These are phyloP conservation scores for Papilio xuthus DNA, from an alignment of 1,140 invertebrate species.

Conservation along the genomic window DNA sequence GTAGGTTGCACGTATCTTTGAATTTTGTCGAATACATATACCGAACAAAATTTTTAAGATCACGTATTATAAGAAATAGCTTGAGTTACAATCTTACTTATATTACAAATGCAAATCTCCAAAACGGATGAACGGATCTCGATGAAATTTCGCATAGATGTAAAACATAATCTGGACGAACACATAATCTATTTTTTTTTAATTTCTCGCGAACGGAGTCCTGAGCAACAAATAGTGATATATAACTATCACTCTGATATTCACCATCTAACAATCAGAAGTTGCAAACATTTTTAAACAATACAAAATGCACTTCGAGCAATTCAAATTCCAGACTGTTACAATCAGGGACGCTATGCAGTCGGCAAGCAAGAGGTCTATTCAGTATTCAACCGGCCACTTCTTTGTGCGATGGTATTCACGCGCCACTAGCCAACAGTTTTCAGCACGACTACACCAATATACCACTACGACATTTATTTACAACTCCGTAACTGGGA, in stretches of 20 bases:
- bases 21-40: too few relatives aligned
- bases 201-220: too few relatives aligned
- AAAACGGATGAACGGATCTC: too few relatives aligned
- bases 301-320: slow-evolving; percentile 13
- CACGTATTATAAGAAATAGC: too few relatives aligned
- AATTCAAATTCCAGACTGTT: slow-evolving; percentile 14
- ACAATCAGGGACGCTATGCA: slow-evolving; percentile 13
- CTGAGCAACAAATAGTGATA: too few relatives aligned
- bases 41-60: too few relatives aligned
- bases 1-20: not conserved
- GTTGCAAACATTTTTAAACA: not conserved
- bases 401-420: slow-evolving; percentile 47
- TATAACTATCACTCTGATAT: not conserved
- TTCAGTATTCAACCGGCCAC: slow-evolving; percentile 40
- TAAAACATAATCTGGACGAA: too few relatives aligned
- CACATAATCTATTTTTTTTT: too few relatives aligned
- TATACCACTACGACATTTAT: slow-evolving; percentile 3
- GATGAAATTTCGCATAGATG: too few relatives aligned
- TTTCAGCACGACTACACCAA: slow-evolving; percentile 42
- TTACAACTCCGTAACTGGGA: not conserved
- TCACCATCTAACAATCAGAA: not conserved
- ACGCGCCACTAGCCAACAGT: slow-evolving; percentile 45
- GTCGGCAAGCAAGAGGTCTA: slow-evolving; percentile 26
- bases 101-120: too few relatives aligned
- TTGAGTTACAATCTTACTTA: too few relatives aligned